Evolutionary conservation across 2,888 invertebrate species (phyloP), one percentile per base, ranked within the genome.

Genomic region (Epirrhoe alternata): DNA sequence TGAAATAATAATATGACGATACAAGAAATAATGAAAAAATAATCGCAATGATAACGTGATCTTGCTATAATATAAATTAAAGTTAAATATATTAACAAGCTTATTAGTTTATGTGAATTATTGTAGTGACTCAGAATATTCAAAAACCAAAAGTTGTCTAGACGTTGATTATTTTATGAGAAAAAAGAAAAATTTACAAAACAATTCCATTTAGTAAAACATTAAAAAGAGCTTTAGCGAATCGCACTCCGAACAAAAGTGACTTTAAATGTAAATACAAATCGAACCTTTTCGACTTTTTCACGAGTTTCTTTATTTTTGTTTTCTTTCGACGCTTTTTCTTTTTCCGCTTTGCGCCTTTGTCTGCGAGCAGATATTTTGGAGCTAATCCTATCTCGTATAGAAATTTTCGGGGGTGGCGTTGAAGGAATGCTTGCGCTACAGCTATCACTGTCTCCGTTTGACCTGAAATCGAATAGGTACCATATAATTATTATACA

Each of bases 321-420:
- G 50, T 77, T 80, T 69, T 80, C 84, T 8, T 67, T 74, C 51
- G 73, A 71, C 17, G 67, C 75, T 68, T 69, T 81, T 77, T 79
- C 83, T 75, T 78, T 81, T 76, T 80, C 82, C 62, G 69, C 80
- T 66, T 77, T 75, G 69, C 85, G 78, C 75, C 76, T 85, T 69
- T 85, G 84, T 71, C 78, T 85, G 53, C 73, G 86, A 61, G 86
- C 85, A 67, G 81, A 75, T 76, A 90, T 79, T 70, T 80, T 79
- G 42, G 80, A 83, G 60, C 83, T 85, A 69, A 91, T 88, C 81
- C 80, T 88, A 60, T 86, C 74, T n/a, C 88, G 83, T 61, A 92
- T 82, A 51, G 88, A 80, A 72, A 77, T 74, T 77, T 77, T 82
- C 8, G 80, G 80, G 45, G 81, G 72, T 24, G 86, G 79, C 12